These are phyloP conservation scores for Papilio polyxenes DNA, from an alignment of 1,140 invertebrate species.

Conservation along the genomic window DNA sequence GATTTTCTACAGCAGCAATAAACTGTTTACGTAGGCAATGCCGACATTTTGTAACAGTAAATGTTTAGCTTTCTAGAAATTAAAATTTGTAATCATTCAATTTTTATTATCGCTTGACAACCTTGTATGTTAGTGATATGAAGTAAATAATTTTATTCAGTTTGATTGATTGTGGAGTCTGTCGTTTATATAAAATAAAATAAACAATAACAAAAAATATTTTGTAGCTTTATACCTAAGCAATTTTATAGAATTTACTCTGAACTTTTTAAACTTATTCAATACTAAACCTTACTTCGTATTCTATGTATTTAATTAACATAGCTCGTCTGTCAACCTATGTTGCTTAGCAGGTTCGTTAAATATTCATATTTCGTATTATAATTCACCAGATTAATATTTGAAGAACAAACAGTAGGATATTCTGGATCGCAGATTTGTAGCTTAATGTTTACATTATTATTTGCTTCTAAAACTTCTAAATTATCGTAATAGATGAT, in stretches of 20 bases:
- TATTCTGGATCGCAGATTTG: constrained; percentile 13
- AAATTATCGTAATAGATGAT: constrained; percentile 9
- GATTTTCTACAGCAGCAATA: constrained; percentile 34
- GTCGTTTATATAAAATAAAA: too few relatives aligned
- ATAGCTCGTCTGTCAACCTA: background rate
- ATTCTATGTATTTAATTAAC: background rate
- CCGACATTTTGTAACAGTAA: constrained; percentile 5
- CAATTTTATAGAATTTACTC: background rate
- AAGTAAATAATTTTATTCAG: too few relatives aligned
- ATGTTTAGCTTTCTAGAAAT: constrained; percentile 4
- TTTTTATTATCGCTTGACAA: background rate
- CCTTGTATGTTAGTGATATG: background rate
- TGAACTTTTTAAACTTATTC: background rate
- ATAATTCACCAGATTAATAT: constrained; percentile 6
- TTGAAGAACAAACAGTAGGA: constrained; percentile 15
- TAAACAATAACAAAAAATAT: background rate
- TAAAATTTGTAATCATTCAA: background rate
- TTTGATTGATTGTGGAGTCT: too few relatives aligned
- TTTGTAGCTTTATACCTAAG: background rate
- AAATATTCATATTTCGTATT: constrained; percentile 25
- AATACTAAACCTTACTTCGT: background rate
- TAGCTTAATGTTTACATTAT: background rate
- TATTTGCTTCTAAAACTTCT: background rate
- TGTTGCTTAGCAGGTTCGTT: constrained; percentile 16
- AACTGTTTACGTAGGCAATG: constrained; percentile 28